Evolutionary conservation across 1,140 invertebrate genomes (phyloP).

Genomic region (Calephelis virginiensis): DNA sequence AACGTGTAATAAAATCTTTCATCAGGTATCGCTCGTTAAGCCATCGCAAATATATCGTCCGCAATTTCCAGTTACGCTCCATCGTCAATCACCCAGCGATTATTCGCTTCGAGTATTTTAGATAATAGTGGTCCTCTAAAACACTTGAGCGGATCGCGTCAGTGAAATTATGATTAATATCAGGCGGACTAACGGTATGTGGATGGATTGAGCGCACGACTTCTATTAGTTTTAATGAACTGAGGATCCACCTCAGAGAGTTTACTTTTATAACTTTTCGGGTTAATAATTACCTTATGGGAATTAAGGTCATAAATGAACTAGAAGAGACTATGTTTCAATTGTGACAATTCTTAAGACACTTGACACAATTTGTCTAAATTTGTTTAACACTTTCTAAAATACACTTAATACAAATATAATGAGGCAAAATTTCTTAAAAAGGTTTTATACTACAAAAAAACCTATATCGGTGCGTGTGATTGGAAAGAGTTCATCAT

Average conservation of each 20-base stretch:
- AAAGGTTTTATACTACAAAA: background rate
- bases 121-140: constrained; percentile 65
- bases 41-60: constrained; percentile 42
- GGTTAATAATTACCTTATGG: too few species aligned
- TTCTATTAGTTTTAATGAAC: constrained; percentile 25
- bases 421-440: background rate
- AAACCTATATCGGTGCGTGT: too few species aligned
- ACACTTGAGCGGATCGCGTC: constrained; percentile 68
- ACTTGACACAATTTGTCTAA: background rate
- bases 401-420: background rate
- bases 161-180: constrained; percentile 75
- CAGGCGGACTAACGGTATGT: constrained; percentile 56
- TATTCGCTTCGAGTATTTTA: constrained; percentile 51
- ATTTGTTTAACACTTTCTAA: background rate
- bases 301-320: too few species aligned
- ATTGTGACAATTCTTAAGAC: background rate
- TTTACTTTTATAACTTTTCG: constrained; percentile 13
- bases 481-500: too few species aligned
- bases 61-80: constrained; percentile 40
- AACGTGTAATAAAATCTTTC: constrained; percentile 40
- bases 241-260: background rate
- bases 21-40: constrained; percentile 36
- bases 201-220: constrained; percentile 35
- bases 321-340: too few species aligned
- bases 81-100: constrained; percentile 50